These are phyloP conservation scores for Leucophenga varia DNA, from an alignment of 1,140 invertebrate species.

Conservation along the genomic window DNA sequence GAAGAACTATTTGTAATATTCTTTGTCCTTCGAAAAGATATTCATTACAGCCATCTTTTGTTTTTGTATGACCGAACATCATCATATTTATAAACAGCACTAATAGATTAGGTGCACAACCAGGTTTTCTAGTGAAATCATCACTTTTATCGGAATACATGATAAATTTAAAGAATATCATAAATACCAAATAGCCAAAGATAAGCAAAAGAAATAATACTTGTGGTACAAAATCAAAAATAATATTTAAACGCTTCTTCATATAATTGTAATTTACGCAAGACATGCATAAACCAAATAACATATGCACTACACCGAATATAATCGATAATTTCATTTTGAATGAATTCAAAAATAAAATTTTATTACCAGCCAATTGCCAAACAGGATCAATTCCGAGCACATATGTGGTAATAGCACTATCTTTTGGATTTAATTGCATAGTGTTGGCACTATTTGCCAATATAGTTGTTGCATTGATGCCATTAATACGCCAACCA, in stretches of 20 bases:
- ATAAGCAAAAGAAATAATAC: constrained; percentile 84
- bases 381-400: constrained; percentile 88
- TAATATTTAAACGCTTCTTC: constrained; percentile 76
- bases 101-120: constrained; percentile 84
- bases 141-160: no score
- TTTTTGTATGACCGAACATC: no score
- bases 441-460: constrained; percentile 50
- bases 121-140: constrained; percentile 59
- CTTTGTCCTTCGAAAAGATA: constrained; percentile 77
- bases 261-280: constrained; percentile 87
- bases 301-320: constrained; percentile 94
- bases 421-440: constrained; percentile 64
- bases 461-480: constrained; percentile 58
- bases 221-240: constrained; percentile 92
- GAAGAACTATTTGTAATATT: constrained; percentile 70
- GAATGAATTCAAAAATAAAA: constrained; percentile 94
- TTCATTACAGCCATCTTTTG: constrained; percentile 63
- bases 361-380: constrained; percentile 91
- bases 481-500: constrained; percentile 66
- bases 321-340: constrained; percentile 99
- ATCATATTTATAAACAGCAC: constrained; percentile 94
- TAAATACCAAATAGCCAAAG: constrained; percentile 92
- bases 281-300: constrained; percentile 89
- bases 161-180: constrained; percentile 93
- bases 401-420: constrained; percentile 67